Conservation (phyloP, 2,888 invertebrate genomes). For the Sialis fuliginosa region DNA sequence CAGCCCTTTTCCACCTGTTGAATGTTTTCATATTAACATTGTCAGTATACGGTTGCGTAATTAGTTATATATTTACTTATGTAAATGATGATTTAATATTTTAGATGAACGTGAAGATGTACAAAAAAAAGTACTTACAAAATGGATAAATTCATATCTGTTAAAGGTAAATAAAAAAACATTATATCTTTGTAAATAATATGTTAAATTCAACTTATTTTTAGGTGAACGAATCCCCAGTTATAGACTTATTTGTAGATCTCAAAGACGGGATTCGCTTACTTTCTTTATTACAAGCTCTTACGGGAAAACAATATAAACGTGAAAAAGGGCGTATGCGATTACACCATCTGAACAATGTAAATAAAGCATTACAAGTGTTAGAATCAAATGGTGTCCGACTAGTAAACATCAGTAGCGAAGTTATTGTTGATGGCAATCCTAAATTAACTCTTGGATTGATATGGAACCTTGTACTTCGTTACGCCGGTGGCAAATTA, state of each 20-base stretch:
- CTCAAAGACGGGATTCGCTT: constrained; percentile 72
- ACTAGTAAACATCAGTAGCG: constrained; percentile 78
- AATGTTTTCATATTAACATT: neutral
- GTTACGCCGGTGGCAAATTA: constrained; percentile 65
- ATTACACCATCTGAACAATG: constrained; percentile 80
- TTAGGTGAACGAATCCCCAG: constrained; percentile 24
- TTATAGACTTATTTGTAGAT: constrained; percentile 66
- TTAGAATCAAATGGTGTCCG: constrained; percentile 67
- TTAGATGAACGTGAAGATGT: constrained; percentile 5
- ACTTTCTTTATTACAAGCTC: constrained; percentile 63
- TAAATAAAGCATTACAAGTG: constrained; percentile 67
- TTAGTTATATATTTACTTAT: neutral
- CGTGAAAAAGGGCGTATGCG: constrained; percentile 78
- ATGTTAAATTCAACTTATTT: constrained; percentile 1
- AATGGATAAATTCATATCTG: constrained; percentile 5
- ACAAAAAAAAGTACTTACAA: constrained; percentile 4
- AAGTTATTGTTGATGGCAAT: constrained; percentile 81
- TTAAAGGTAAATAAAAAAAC: constrained; percentile 1
- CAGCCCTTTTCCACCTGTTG: constrained; percentile 1
- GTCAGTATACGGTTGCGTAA: neutral
- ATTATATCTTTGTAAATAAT: neutral
- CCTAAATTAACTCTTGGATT: constrained; percentile 73
- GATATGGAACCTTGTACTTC: constrained; percentile 79
- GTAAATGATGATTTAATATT: neutral
- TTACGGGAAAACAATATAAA: constrained; percentile 69